Conservation (phyloP, 2,797 vertebrate genomes). For the Coregonus ussuriensis region DNA sequence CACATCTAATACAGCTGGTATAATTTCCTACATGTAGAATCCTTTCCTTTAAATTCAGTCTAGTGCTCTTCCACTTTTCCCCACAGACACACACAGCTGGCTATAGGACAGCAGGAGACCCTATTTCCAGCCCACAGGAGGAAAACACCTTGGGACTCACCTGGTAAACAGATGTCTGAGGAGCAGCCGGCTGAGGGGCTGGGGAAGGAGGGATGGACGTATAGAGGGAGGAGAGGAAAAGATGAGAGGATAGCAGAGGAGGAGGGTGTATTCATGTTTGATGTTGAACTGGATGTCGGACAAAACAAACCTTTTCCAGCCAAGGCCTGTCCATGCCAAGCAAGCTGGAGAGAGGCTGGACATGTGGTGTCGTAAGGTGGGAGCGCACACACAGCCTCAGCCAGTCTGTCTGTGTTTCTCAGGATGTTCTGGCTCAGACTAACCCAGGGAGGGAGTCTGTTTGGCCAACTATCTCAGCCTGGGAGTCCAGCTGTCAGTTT, state of each 20-base stretch:
- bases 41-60: not conserved
- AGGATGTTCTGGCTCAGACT: conserved; percentile 67
- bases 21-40: not conserved
- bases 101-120: not conserved
- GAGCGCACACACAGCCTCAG: conserved; percentile 18
- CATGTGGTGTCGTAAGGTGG: conserved; percentile 45
- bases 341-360: conserved; percentile 59
- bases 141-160: conserved; percentile 48
- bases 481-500: conserved; percentile 72
- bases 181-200: conserved; percentile 21
- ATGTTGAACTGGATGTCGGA: conserved; percentile 65
- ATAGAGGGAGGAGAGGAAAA: too few species aligned
- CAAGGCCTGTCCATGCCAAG: conserved; percentile 58
- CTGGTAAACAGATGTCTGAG: conserved; percentile 61
- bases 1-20: not conserved
- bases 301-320: conserved; percentile 60
- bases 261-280: conserved; percentile 42
- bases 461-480: conserved; percentile 65
- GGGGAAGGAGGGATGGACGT: not conserved
- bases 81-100: not conserved
- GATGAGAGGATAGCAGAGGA: conserved; percentile 1
- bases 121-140: conserved; percentile 26
- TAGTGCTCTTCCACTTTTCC: too few species aligned
- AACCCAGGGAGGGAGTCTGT: conserved; percentile 63
- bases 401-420: conserved; percentile 61